A percentile compares a stretch with the other conserved stretches of the same genome.
These are phyloP conservation scores for Pluvialis apricaria DNA, from an alignment of 2,113 vertebrate species.

Conservation along the genomic window DNA sequence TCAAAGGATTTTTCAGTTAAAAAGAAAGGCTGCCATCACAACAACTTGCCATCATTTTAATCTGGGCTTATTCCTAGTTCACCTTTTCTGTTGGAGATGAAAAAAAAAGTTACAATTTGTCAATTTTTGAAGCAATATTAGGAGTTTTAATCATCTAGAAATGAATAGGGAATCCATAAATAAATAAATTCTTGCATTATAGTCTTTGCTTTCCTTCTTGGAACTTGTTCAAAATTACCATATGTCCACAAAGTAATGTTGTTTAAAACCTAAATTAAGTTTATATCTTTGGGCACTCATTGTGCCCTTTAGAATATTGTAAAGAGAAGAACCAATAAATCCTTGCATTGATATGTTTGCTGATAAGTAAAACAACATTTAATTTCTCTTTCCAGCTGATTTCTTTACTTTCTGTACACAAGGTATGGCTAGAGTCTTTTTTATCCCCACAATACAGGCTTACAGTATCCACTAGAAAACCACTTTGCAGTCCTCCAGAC, in stretches of 20 bases:
- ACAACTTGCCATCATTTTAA: background rate
- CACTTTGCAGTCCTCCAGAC: background rate
- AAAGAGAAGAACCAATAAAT: background rate
- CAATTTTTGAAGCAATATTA: background rate
- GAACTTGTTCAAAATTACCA: background rate
- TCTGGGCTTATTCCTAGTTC: background rate
- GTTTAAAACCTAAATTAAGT: background rate
- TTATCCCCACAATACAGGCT: background rate
- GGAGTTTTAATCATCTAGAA: background rate
- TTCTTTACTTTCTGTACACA: background rate
- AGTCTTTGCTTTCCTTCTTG: background rate
- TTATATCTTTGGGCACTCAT: background rate
- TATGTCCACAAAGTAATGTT: background rate
- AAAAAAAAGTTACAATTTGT: background rate
- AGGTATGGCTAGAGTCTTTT: background rate
- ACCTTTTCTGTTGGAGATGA: background rate
- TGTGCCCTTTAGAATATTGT: background rate
- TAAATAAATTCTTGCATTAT: background rate
- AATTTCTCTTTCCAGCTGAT: background rate
- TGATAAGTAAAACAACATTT: background rate
- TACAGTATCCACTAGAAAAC: background rate
- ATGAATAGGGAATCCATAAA: background rate
- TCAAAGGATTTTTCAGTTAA: background rate
- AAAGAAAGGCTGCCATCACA: background rate
- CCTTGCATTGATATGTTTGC: background rate